phyloP scores from a whole-genome alignment of 64 coral and sea anemone genomes.

The Porites lutea region DNA sequence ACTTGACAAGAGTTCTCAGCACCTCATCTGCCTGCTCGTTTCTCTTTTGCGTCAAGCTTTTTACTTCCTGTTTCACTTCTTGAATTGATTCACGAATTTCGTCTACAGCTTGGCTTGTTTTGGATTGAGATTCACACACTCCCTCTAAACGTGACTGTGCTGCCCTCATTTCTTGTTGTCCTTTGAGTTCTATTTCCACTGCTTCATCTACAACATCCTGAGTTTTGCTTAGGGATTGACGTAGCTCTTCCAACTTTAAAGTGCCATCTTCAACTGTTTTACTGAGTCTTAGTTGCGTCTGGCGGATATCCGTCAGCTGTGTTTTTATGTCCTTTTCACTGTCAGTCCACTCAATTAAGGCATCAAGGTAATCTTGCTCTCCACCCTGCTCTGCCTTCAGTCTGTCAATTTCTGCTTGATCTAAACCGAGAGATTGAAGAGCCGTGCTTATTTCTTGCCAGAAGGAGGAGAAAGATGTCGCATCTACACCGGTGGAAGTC shows the following conservation, averaged over 20 bases:
- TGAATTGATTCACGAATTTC: neutral
- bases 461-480: neutral
- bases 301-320: neutral
- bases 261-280: neutral
- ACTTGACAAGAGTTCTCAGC: neutral
- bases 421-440: slow-evolving; percentile 21
- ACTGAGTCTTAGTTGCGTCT: neutral
- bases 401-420: neutral
- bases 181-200: too few relatives aligned
- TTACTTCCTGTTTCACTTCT: neutral
- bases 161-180: too few relatives aligned
- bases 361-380: neutral
- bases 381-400: slow-evolving; percentile 28
- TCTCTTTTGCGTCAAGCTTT: neutral
- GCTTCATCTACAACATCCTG: neutral
- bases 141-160: neutral
- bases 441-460: slow-evolving; percentile 18
- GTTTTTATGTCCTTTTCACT: neutral
- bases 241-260: neutral
- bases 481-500: too few relatives aligned
- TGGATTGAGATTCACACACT: too few relatives aligned
- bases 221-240: slow-evolving; percentile 25
- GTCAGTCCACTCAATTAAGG: neutral
- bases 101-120: neutral
- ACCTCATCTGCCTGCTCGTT: neutral